phyloP scores from a whole-genome alignment of 2,797 vertebrate species.

The Pipistrellus nathusii region DNA sequence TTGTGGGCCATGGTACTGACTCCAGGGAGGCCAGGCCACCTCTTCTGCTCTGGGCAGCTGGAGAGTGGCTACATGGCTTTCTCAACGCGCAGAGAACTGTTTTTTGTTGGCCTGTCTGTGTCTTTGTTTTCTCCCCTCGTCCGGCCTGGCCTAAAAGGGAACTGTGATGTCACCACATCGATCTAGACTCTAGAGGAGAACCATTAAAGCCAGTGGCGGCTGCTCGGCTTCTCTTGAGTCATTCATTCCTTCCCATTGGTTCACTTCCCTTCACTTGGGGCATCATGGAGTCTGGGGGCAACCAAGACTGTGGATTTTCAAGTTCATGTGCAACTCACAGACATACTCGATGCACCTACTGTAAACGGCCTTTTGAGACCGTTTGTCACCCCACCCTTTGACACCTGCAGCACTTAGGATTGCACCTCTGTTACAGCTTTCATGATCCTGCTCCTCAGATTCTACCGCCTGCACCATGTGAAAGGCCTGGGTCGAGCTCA shows the following conservation, averaged over 20 bases:
- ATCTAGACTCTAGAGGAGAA: background rate
- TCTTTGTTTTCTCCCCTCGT: background rate
- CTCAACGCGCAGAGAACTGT: background rate
- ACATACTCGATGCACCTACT: background rate
- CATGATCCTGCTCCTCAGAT: background rate
- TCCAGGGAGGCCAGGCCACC: background rate
- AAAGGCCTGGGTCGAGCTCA: background rate
- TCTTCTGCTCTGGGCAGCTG: background rate
- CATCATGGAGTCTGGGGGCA: background rate
- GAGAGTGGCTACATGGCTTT: background rate
- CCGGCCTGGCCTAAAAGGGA: background rate
- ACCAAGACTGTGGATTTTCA: background rate
- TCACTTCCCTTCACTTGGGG: background rate
- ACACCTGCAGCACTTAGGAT: accelerated
- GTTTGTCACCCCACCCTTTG: background rate
- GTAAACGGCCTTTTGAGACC: background rate
- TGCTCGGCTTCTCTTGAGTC: background rate
- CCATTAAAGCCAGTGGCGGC: background rate
- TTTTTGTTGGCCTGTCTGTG: background rate
- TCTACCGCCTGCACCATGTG: background rate
- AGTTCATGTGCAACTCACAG: background rate
- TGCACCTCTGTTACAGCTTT: background rate
- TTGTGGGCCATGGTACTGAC: background rate
- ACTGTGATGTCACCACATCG: background rate
- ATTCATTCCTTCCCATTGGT: background rate